phyloP scores from a whole-genome alignment of 2,113 vertebrate genomes.

The Lophura nycthemera region DNA sequence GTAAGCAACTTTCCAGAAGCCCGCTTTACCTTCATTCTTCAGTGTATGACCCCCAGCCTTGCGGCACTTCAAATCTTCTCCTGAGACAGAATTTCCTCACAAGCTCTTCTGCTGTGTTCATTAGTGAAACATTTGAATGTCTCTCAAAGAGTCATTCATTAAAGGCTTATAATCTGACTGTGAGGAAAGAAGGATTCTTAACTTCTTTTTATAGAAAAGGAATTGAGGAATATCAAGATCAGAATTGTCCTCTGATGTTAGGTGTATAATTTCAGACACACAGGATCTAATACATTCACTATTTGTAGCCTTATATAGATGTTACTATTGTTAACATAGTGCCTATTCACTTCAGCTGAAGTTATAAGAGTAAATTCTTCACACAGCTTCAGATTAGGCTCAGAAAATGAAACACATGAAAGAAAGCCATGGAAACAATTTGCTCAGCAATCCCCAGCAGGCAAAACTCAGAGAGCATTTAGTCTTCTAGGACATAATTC shows the following conservation, averaged over 20 bases:
- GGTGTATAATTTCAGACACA: background rate
- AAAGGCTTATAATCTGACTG: background rate
- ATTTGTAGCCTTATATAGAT: background rate
- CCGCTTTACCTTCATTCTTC: slow-evolving; percentile 22
- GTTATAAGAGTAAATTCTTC: background rate
- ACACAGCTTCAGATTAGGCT: background rate
- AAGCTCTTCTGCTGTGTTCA: background rate
- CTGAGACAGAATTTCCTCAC: background rate
- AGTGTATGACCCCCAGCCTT: background rate
- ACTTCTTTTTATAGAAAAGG: background rate
- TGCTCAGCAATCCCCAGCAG: background rate
- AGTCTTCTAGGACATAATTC: background rate
- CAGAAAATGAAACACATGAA: background rate
- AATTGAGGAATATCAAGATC: background rate
- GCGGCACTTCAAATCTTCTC: background rate
- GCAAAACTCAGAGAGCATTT: background rate
- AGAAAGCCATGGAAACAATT: background rate
- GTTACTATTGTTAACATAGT: background rate
- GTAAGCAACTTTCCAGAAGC: slow-evolving; percentile 28
- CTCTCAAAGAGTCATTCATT: background rate
- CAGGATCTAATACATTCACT: background rate
- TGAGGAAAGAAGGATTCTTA: background rate
- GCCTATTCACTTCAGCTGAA: background rate
- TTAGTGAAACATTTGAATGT: background rate
- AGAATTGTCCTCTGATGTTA: background rate